phyloP scores from a whole-genome alignment of 2,113 vertebrate species.

The Erinaceus europaeus region DNA sequence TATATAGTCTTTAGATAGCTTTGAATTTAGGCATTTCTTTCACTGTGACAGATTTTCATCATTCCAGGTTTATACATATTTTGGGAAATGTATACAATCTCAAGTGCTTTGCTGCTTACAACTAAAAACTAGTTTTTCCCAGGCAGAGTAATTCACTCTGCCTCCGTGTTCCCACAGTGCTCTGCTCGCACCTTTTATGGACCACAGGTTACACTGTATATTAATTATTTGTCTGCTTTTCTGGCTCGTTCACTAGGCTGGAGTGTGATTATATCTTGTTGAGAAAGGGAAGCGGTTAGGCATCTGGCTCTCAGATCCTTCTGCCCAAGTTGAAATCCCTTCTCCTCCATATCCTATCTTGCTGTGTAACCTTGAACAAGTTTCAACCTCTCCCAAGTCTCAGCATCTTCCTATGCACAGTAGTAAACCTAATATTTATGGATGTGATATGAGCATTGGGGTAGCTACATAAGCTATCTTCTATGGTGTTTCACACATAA shows the following conservation, averaged over 20 bases:
- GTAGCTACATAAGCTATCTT: background rate
- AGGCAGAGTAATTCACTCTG: conserved; percentile 20
- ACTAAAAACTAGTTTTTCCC: conserved; percentile 40
- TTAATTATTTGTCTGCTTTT: conserved; percentile 45
- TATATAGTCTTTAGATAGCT: conserved; percentile 1
- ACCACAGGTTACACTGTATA: conserved; percentile 38
- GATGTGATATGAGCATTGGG: background rate
- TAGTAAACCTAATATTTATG: background rate
- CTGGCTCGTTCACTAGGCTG: conserved; percentile 5
- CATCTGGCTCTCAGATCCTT: background rate
- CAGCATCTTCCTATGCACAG: background rate
- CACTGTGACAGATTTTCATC: conserved; percentile 40
- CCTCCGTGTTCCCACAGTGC: background rate
- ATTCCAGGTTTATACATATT: conserved; percentile 38
- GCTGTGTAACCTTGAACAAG: background rate
- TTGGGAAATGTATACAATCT: conserved; percentile 41
- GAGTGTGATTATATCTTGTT: background rate
- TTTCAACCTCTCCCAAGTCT: background rate
- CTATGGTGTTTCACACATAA: background rate
- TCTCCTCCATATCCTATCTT: background rate
- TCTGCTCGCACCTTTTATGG: conserved; percentile 38
- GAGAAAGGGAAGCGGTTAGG: background rate
- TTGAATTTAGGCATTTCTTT: conserved; percentile 31
- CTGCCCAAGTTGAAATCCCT: background rate
- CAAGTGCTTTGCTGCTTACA: conserved; percentile 44